Conservation (phyloP, 1,140 invertebrate genomes). For the Archegozetes longisetosus region DNA sequence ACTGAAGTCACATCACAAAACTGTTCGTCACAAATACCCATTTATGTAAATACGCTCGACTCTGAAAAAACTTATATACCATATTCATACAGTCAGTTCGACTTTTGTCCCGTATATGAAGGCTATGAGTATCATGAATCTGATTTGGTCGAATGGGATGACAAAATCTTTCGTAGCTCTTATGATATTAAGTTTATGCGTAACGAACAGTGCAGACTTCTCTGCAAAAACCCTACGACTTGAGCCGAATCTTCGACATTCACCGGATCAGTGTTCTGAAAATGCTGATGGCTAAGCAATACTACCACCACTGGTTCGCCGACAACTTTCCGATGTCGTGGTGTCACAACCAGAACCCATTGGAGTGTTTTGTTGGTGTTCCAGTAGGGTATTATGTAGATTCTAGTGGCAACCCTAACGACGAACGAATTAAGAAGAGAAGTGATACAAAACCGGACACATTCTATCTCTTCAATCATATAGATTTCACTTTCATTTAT, state of each 20-base stretch:
- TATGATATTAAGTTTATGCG: conserved; percentile 2
- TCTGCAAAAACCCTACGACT: background rate
- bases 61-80: background rate
- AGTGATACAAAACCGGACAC: background rate
- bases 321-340: conserved; percentile 2
- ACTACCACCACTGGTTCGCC: conserved; percentile 2
- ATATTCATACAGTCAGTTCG: conserved; percentile 1
- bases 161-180: background rate
- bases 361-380: conserved; percentile 1
- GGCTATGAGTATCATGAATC: background rate
- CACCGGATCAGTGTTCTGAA: background rate
- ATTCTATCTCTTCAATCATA: conserved; percentile 4
- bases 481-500: conserved; percentile 2
- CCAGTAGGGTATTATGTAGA: conserved; percentile 2
- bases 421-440: background rate
- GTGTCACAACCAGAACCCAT: background rate
- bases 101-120: conserved; percentile 1
- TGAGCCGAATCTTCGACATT: background rate
- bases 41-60: conserved; percentile 7
- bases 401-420: background rate
- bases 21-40: background rate
- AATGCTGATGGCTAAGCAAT: background rate
- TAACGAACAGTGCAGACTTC: background rate
- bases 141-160: background rate
- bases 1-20: background rate